Evolutionary conservation across 1,140 invertebrate genomes (phyloP).

Genomic region (Hyles euphorbiae): DNA sequence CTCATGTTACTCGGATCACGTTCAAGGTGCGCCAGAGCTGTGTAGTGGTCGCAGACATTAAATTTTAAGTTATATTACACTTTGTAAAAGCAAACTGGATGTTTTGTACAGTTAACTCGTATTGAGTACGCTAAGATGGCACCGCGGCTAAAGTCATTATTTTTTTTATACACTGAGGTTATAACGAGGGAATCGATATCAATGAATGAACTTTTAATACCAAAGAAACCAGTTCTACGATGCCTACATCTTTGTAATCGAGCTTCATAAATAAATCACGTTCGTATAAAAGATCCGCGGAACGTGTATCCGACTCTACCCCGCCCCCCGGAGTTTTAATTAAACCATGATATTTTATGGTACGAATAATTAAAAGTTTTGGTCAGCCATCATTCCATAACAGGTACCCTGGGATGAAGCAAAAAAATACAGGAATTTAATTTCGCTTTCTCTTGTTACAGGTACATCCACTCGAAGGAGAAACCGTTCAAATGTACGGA

Average conservation of each 20-base stretch:
- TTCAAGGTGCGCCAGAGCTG: constrained; percentile 60
- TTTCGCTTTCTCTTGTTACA: constrained; percentile 76
- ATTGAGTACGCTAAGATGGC: constrained; percentile 3
- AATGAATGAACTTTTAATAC: constrained; percentile 19
- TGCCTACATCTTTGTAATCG: constrained; percentile 25
- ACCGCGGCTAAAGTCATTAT: constrained; percentile 1
- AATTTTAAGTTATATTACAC: constrained; percentile 31
- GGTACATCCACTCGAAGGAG: constrained; percentile 97
- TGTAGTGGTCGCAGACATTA: constrained; percentile 46
- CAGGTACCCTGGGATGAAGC: constrained; percentile 1
- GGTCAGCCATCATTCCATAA: constrained; percentile 10
- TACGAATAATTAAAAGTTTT: constrained; percentile 42
- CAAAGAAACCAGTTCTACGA: constrained; percentile 30
- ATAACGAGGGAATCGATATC: constrained; percentile 10
- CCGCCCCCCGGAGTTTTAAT: constrained; percentile 61
- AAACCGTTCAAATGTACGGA: constrained; percentile 97
- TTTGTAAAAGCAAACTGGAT: constrained; percentile 9
- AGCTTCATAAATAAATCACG: constrained; percentile 36
- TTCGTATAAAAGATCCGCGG: constrained; percentile 33
- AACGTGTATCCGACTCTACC: constrained; percentile 41
- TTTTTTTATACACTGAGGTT: neutral
- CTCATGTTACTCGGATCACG: constrained; percentile 69
- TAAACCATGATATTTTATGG: constrained; percentile 55
- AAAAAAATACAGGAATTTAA: constrained; percentile 25
- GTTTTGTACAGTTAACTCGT: constrained; percentile 7